Evolutionary conservation across 2,797 vertebrate species (phyloP).

Genomic region (Centroberyx gerrardi): DNA sequence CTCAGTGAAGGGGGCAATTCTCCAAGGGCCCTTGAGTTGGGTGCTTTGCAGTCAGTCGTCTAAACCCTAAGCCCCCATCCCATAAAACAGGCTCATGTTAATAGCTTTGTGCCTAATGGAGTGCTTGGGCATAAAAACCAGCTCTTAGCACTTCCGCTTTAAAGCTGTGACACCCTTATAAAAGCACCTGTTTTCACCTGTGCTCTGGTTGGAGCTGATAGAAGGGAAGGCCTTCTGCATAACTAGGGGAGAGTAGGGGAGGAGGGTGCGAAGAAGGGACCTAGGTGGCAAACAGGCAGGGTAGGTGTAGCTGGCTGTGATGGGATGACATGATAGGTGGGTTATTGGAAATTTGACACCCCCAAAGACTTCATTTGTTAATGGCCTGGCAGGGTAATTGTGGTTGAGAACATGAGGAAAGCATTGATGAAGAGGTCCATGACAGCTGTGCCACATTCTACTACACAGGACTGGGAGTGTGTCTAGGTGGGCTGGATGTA

Average conservation of each 20-base stretch:
- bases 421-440: slow-evolving; percentile 9
- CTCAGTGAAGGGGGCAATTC: slow-evolving; percentile 62
- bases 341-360: slow-evolving; percentile 42
- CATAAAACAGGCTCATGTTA: slow-evolving; percentile 76
- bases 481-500: background rate
- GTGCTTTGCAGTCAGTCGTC: slow-evolving; percentile 80
- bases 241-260: slow-evolving; percentile 15
- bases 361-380: slow-evolving; percentile 37
- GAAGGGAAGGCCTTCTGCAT: slow-evolving; percentile 33
- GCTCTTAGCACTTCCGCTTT: slow-evolving; percentile 77
- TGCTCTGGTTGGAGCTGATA: slow-evolving; percentile 42
- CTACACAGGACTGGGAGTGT: slow-evolving; percentile 11
- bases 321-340: slow-evolving; percentile 40
- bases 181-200: slow-evolving; percentile 84
- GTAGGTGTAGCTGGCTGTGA: slow-evolving; percentile 39
- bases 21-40: slow-evolving; percentile 70
- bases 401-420: slow-evolving; percentile 36
- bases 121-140: slow-evolving; percentile 77
- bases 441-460: background rate
- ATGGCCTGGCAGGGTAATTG: slow-evolving; percentile 19
- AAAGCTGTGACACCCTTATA: slow-evolving; percentile 75
- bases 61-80: slow-evolving; percentile 79
- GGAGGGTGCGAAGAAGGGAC: slow-evolving; percentile 25
- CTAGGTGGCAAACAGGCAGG: slow-evolving; percentile 13
- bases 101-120: slow-evolving; percentile 70